Evolutionary conservation across 2,888 invertebrate species (phyloP).

Genomic region (Lasioglossum vierecki): DNA sequence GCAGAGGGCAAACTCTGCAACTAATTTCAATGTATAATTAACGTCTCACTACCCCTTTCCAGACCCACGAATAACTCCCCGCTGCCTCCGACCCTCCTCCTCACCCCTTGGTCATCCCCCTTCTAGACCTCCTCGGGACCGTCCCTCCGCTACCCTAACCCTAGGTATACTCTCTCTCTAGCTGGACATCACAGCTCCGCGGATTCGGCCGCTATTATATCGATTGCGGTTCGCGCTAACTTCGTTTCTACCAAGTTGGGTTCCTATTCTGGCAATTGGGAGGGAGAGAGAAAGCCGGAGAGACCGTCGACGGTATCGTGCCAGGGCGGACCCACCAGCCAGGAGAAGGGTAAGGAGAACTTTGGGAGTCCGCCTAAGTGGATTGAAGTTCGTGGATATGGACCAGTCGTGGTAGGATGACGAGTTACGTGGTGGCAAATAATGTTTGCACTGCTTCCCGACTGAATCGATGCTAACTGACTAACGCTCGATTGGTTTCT

Average conservation of each 20-base stretch:
- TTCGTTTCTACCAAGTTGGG: conserved; percentile 81
- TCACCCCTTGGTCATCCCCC: not conserved
- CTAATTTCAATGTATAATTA: conserved; percentile 85
- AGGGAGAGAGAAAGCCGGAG: conserved; percentile 33
- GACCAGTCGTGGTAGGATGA: conserved; percentile 70
- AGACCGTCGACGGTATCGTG: conserved; percentile 2
- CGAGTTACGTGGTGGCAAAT: conserved; percentile 72
- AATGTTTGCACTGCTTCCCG: conserved; percentile 72
- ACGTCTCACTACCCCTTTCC: conserved; percentile 83
- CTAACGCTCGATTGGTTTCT: conserved; percentile 67
- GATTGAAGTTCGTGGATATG: conserved; percentile 78
- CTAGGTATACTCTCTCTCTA: conserved; percentile 56
- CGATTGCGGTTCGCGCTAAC: conserved; percentile 82
- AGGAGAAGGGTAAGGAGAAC: conserved; percentile 68
- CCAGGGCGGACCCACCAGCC: not conserved
- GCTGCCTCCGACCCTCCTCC: conserved; percentile 56
- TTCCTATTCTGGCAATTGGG: conserved; percentile 77
- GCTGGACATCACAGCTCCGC: conserved; percentile 78
- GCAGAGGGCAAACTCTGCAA: conserved; percentile 83
- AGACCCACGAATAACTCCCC: conserved; percentile 68
- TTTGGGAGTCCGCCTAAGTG: conserved; percentile 79
- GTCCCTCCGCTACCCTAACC: conserved; percentile 64
- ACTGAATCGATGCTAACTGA: conserved; percentile 68
- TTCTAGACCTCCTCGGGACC: conserved; percentile 56
- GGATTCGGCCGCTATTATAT: conserved; percentile 82